These are phyloP conservation scores for Aplysina aerophoba DNA, from an alignment of 37 sponge, comb jelly and placozoan genomes.

Conservation along the genomic window DNA sequence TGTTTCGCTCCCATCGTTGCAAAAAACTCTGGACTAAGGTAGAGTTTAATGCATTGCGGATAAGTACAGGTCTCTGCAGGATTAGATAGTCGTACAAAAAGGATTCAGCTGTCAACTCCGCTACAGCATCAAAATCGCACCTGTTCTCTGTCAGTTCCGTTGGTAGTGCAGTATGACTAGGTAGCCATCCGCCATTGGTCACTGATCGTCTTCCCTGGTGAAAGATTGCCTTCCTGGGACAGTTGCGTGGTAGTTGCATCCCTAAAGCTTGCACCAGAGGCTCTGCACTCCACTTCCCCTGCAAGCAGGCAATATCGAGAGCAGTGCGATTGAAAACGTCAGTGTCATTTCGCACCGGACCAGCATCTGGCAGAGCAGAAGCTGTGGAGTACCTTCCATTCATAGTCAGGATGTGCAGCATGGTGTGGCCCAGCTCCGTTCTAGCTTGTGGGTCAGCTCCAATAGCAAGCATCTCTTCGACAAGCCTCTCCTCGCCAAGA, in stretches of 20 bases:
- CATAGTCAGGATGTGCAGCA: slow-evolving; percentile 83
- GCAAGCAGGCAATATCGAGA: slow-evolving; percentile 79
- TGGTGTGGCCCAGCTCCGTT: slow-evolving; percentile 67
- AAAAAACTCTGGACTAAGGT: slow-evolving; percentile 45
- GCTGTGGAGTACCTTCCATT: slow-evolving; percentile 60
- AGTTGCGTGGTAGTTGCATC: slow-evolving; percentile 40
- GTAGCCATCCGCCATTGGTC: slow-evolving; percentile 72
- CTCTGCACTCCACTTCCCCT: slow-evolving; percentile 67
- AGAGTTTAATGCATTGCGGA: slow-evolving; percentile 67
- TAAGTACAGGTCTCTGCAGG: slow-evolving; percentile 77
- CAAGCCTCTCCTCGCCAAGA: slow-evolving; percentile 41
- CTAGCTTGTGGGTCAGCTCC: slow-evolving; percentile 59
- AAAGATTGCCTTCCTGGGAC: slow-evolving; percentile 21
- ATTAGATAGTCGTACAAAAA: slow-evolving; percentile 82
- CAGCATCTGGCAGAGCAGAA: slow-evolving; percentile 51
- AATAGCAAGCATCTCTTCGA: slow-evolving; percentile 44
- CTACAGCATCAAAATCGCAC: slow-evolving; percentile 86
- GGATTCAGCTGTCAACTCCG: slow-evolving; percentile 27
- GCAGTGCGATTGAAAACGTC: slow-evolving; percentile 83
- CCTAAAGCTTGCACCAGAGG: slow-evolving; percentile 47
- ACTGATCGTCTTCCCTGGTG: slow-evolving; percentile 29
- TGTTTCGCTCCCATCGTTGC: slow-evolving; percentile 67
- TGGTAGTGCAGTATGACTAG: slow-evolving; percentile 54
- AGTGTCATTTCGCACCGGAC: slow-evolving; percentile 33
- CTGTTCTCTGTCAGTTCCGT: slow-evolving; percentile 61